These are phyloP conservation scores for Hemaris fuciformis DNA, from an alignment of 2,888 invertebrate genomes.

Conservation along the genomic window DNA sequence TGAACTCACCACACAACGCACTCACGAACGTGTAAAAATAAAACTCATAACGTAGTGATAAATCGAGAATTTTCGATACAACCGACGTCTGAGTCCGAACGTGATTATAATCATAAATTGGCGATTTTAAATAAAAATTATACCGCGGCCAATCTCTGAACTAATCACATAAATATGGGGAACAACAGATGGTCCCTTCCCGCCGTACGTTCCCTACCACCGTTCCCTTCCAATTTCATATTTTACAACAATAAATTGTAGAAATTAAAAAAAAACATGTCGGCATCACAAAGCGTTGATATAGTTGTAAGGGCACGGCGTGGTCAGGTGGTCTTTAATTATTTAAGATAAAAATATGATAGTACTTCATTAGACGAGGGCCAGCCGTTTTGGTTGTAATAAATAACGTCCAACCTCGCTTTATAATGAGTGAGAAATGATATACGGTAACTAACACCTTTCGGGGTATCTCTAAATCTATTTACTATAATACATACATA, in stretches of 20 bases:
- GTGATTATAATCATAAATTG: conserved; percentile 69
- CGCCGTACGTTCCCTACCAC: conserved; percentile 47
- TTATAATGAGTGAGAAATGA: conserved; percentile 43
- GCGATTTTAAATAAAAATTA: conserved; percentile 71
- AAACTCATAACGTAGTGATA: conserved; percentile 21
- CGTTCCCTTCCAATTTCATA: conserved; percentile 61
- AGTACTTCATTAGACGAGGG: conserved; percentile 65
- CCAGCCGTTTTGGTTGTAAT: conserved; percentile 51
- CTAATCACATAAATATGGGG: conserved; percentile 74
- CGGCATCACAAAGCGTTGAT: conserved; percentile 67
- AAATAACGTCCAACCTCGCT: conserved; percentile 54
- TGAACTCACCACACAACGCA: not conserved
- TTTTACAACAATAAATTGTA: conserved; percentile 72
- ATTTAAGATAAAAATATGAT: conserved; percentile 71
- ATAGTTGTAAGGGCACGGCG: conserved; percentile 60
- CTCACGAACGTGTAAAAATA: conserved; percentile 10
- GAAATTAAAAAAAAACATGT: conserved; percentile 55
- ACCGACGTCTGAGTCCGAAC: conserved; percentile 34
- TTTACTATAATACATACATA: not conserved
- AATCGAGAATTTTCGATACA: conserved; percentile 38
- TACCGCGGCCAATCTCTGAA: conserved; percentile 55
- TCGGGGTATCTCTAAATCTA: conserved; percentile 11
- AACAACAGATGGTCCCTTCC: conserved; percentile 68
- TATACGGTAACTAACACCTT: conserved; percentile 36
- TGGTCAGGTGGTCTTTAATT: conserved; percentile 72